Base-by-base conservation (phyloP, 2,797 vertebrate species). In the Pithecia hirsuta region DNA sequence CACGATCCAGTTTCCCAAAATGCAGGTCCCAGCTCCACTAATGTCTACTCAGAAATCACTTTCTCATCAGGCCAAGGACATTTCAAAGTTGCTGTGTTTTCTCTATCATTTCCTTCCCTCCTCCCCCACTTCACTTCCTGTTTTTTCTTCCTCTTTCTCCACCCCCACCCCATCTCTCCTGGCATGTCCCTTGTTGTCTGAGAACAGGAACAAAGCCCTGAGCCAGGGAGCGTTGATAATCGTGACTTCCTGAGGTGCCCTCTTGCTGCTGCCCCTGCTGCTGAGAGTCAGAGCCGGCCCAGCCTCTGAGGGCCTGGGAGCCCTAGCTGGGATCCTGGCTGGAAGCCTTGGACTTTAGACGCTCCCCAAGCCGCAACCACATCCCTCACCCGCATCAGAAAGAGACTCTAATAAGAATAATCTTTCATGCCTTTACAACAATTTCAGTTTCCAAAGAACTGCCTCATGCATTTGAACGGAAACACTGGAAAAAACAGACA, bases 131-230 rank as follows among this genome's bases (percentile, higher is more conserved):
- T 7, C 88, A 93, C 96, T 97, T 97, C 97, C 97, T 97, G 95
- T 97, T 98, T 97, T 97, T 94, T 97, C 97, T 97, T 98, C 97
- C 97, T 94, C 93, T 97, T 97, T 98, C 97, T 87, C 93, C 92
- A 39, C 96, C 97, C 96, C 86, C 84, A 61, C 89, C 93, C 87
- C 48, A 52, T 86, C 95, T 89, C 92, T 95, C 80, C 92, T 75
- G 75, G 82, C 75, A 4, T n/a, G 81, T 94, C 89, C 76, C 91
- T 55, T 36, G 74, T 75, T 80, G 94, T 96, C 74, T 88, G 93
- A 95, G 92, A 96, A 96, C 92, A 81, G 93, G 96, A 97, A 97
- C 89, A 94, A 85, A 95, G 90, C 50, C 1, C n/a, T 11, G 33
- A 88, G 89, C 59, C 50, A 57, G 50, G n/a, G 24, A 41, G 93